Conservation (phyloP, 1,140 invertebrate genomes). For the Trachymyrmex cornetzi region DNA sequence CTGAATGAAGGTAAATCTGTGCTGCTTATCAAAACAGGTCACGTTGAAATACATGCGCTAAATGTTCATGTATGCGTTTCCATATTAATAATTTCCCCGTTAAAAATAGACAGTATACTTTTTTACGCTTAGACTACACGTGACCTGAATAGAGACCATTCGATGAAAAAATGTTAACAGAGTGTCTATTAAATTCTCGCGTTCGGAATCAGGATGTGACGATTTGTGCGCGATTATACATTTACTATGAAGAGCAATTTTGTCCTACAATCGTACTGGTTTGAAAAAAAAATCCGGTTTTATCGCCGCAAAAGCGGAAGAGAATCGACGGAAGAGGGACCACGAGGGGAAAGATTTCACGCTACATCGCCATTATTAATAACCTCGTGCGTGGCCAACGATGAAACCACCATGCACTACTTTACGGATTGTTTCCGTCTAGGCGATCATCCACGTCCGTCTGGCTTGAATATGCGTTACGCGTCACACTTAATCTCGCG, state of each 20-base stretch:
- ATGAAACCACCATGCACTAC: slow-evolving; percentile 21
- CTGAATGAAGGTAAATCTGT: not conserved
- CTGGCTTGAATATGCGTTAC: not conserved
- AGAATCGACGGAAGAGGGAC: slow-evolving; percentile 31
- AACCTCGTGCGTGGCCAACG: slow-evolving; percentile 2
- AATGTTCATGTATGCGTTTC: not conserved
- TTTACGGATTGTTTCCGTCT: slow-evolving; percentile 49
- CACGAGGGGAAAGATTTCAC: slow-evolving; percentile 44
- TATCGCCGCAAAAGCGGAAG: slow-evolving; percentile 17
- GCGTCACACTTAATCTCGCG: not conserved
- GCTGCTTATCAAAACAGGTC: not conserved
- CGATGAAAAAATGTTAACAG: not conserved
- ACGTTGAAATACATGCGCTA: not conserved
- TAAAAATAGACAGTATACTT: not conserved
- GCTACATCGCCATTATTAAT: slow-evolving; percentile 56
- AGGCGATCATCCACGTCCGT: slow-evolving; percentile 40
- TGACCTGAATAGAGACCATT: not conserved
- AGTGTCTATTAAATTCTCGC: not conserved
- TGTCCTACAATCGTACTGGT: not conserved
- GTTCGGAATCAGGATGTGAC: not conserved
- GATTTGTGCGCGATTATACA: not conserved
- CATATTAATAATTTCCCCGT: not conserved
- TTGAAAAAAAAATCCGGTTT: not conserved
- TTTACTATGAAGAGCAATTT: not conserved
- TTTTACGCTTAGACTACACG: not conserved